Evolutionary conservation across 2,113 vertebrate species (phyloP), one percentile per base, ranked within the genome.

Genomic region (Amia ocellicauda): DNA sequence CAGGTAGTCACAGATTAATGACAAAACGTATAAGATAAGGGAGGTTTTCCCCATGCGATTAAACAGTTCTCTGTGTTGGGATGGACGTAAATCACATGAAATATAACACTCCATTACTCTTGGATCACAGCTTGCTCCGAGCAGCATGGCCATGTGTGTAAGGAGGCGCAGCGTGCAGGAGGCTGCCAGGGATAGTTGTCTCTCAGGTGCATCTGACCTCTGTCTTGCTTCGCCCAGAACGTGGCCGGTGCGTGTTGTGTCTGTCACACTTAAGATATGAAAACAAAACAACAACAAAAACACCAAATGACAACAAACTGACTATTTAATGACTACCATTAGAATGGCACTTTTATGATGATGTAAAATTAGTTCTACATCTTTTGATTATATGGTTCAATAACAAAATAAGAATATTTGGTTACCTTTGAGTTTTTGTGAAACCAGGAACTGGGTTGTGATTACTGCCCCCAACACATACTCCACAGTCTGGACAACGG

Each of bases 81-180:
- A n/a, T n/a, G n/a, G n/a, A n/a, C n/a, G n/a, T n/a, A n/a, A n/a
- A n/a, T n/a, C n/a, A n/a, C n/a, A n/a, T n/a, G n/a, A n/a, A n/a
- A n/a, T n/a, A n/a, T n/a, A n/a, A n/a, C n/a, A n/a, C n/a, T n/a
- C n/a, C n/a, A 19, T 56, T 64, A 64, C 62, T 17, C 43, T 22
- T 8, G 2, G 13, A 28, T 43, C 4, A 2, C 22, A 16, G 26
- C 22, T 3, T 56, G 76, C 50, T 2, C 86, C 86, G 10, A 87
- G 84, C 16, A 89, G 71, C 83, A 90, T 85, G 31, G 84, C 69
- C 8, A 90, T 76, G 63, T 89, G 88, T 0, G 73, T 85, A 0
- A 80, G 64, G 27, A 87, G 75, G 41, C 86, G 75, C 26, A 90
- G 81, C 41, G 86, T 1, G 59, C 69, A 58, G 57, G 76, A 82